These are phyloP conservation scores for Papilio xuthus DNA, from an alignment of 1,140 invertebrate species.

Conservation along the genomic window DNA sequence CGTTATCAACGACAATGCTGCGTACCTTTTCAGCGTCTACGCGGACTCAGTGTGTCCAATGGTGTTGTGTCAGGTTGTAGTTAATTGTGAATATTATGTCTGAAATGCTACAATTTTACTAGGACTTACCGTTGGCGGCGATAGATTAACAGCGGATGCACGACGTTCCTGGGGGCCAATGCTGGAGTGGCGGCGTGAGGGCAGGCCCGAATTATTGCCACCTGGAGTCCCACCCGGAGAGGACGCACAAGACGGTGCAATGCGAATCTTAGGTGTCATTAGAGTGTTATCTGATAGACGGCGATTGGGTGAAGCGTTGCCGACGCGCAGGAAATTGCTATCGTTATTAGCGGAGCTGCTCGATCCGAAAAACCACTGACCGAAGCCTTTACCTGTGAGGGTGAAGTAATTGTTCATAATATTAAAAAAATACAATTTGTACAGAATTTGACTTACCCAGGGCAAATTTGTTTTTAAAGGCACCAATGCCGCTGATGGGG, in stretches of 20 bases:
- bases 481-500: slow-evolving; percentile 48
- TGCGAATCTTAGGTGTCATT: slow-evolving; percentile 93
- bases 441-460: slow-evolving; percentile 27
- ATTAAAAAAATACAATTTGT: neutral
- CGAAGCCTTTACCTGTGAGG: slow-evolving; percentile 76
- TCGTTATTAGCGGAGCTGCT: slow-evolving; percentile 81
- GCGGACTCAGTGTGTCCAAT: neutral
- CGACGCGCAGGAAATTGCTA: slow-evolving; percentile 92
- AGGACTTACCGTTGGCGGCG: slow-evolving; percentile 90
- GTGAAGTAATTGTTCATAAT: neutral
- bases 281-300: slow-evolving; percentile 95
- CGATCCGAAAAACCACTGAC: slow-evolving; percentile 84
- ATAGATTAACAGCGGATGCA: slow-evolving; percentile 91
- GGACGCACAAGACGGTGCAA: slow-evolving; percentile 92
- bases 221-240: slow-evolving; percentile 92
- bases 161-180: slow-evolving; percentile 93
- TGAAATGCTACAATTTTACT: slow-evolving; percentile 11
- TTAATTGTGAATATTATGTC: neutral
- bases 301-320: slow-evolving; percentile 90
- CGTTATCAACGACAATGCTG: slow-evolving; percentile 39
- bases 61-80: slow-evolving; percentile 17
- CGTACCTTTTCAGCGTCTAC: neutral
- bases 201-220: slow-evolving; percentile 85
- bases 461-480: slow-evolving; percentile 60
- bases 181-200: slow-evolving; percentile 93